These are phyloP conservation scores for Penaeus chinensis DNA, from an alignment of 1,140 invertebrate species.

Conservation along the genomic window DNA sequence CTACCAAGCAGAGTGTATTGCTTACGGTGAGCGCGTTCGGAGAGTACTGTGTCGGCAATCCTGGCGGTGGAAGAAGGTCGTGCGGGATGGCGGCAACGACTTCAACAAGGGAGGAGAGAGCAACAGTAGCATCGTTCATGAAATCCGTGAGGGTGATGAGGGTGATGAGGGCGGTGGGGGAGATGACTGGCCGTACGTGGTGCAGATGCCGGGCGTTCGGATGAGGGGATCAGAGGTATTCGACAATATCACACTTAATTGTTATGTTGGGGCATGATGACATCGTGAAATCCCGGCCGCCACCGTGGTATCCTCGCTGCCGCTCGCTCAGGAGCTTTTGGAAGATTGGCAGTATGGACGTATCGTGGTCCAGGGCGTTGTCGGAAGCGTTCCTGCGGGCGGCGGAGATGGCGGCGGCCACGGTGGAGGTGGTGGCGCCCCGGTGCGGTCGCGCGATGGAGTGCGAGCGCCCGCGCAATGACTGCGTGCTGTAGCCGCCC, in stretches of 20 bases:
- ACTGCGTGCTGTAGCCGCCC: constrained; percentile 45
- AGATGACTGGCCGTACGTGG: too few species aligned
- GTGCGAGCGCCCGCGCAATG: constrained; percentile 18
- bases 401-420: constrained; percentile 64
- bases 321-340: constrained; percentile 87
- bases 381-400: constrained; percentile 80
- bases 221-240: constrained; percentile 79
- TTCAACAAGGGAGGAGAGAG: too few species aligned
- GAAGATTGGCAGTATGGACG: constrained; percentile 88
- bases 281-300: constrained; percentile 75
- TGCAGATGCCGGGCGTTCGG: not conserved
- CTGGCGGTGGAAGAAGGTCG: too few species aligned
- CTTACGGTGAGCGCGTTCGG: too few species aligned
- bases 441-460: constrained; percentile 22
- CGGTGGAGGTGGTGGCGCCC: constrained; percentile 60
- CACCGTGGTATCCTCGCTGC: constrained; percentile 68
- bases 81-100: too few species aligned
- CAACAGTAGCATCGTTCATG: too few species aligned
- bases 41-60: too few species aligned
- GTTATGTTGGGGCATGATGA: constrained; percentile 93
- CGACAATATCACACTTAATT: constrained; percentile 95
- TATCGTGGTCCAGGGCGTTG: constrained; percentile 72
- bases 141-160: too few species aligned
- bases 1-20: too few species aligned
- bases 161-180: too few species aligned